phyloP scores from a whole-genome alignment of 2,888 invertebrate genomes.

The Tetrapedia diversipes region DNA sequence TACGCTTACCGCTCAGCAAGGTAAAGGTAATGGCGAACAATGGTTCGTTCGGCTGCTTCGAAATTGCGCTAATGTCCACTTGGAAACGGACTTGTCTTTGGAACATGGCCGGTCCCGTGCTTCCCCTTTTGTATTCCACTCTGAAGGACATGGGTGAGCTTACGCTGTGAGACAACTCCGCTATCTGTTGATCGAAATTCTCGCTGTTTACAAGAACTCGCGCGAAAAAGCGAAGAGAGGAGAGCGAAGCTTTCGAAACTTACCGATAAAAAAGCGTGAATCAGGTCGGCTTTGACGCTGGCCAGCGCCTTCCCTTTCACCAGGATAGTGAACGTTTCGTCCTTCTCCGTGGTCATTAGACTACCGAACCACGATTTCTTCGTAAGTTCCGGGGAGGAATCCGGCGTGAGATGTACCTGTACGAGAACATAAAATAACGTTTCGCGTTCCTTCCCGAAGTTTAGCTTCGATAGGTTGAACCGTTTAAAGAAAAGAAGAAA shows the following conservation, averaged over 20 bases:
- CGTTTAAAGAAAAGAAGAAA: neutral
- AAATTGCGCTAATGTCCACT: conserved; percentile 93
- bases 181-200: conserved; percentile 86
- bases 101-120: conserved; percentile 97
- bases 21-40: conserved; percentile 97
- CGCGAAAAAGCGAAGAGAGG: too few relatives aligned
- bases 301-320: conserved; percentile 98
- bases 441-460: too few relatives aligned
- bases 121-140: conserved; percentile 97
- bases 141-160: conserved; percentile 98
- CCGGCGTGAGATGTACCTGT: conserved; percentile 96
- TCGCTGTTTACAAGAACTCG: neutral
- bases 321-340: conserved; percentile 97
- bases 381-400: conserved; percentile 97
- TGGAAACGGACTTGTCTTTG: conserved; percentile 98
- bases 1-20: conserved; percentile 91
- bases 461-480: neutral
- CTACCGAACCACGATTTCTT: conserved; percentile 99
- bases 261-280: conserved; percentile 99
- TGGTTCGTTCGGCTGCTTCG: conserved; percentile 90
- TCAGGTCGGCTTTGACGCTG: conserved; percentile 98
- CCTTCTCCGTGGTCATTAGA: conserved; percentile 97
- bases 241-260: conserved; percentile 80
- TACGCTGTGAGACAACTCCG: conserved; percentile 98
- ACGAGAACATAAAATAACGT: neutral